These are phyloP conservation scores for Eupristina koningsbergeri DNA, from an alignment of 1,140 invertebrate species.

Conservation along the genomic window DNA sequence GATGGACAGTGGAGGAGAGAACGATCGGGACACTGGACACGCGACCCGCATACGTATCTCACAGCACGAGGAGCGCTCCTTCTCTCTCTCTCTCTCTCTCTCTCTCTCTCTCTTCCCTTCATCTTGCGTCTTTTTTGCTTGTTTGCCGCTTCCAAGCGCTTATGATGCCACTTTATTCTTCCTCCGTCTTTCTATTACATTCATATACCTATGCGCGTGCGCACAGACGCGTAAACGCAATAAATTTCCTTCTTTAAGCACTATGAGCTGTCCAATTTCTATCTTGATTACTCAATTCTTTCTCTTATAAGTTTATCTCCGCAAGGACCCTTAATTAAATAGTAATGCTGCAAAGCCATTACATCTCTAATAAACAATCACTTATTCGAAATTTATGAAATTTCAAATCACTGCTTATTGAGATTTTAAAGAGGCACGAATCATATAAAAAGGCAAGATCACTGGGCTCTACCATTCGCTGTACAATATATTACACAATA, in stretches of 20 bases:
- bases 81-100: conserved; percentile 13
- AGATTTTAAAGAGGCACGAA: no score
- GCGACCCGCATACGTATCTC: conserved; percentile 59
- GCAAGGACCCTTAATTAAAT: not conserved
- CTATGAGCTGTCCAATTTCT: not conserved
- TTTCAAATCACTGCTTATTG: no score
- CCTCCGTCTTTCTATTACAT: not conserved
- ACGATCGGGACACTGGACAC: conserved; percentile 57
- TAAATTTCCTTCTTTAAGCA: not conserved
- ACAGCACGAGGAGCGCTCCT: conserved; percentile 26
- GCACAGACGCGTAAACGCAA: not conserved
- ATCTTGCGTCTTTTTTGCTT: conserved; percentile 31
- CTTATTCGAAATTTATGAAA: no score
- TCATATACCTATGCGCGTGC: not conserved
- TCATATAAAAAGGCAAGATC: no score
- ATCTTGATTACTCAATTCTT: conserved; percentile 43
- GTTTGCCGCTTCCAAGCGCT: conserved; percentile 12
- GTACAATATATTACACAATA: no score
- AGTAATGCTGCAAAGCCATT: not conserved
- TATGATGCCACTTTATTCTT: conserved; percentile 3
- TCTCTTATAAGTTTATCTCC: not conserved
- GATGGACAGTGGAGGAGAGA: conserved; percentile 1
- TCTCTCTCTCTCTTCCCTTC: conserved; percentile 21
- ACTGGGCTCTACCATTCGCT: no score
- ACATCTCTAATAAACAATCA: not conserved